Evolutionary conservation across 64 coral and sea anemone genomes (phyloP).

Genomic region (Stichodactyla helianthus): DNA sequence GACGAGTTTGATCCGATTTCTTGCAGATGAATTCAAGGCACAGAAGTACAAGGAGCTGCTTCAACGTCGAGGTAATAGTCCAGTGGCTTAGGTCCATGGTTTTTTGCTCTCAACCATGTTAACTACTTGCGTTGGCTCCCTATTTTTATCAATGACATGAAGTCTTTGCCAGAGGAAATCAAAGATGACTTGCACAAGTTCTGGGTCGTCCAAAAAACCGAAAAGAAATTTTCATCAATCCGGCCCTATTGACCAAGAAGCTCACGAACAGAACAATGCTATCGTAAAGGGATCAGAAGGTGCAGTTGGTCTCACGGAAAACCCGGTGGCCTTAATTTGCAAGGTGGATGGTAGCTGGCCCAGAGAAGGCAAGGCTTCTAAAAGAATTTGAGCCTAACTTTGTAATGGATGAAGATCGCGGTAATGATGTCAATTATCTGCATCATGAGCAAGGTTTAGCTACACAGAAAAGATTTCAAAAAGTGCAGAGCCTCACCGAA

Average conservation of each 20-base stretch:
- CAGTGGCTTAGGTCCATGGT: too few species aligned
- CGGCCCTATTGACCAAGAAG: slow-evolving; percentile 30
- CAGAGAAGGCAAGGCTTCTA: background rate
- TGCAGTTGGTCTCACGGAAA: slow-evolving; percentile 29
- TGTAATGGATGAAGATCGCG: slow-evolving; percentile 2
- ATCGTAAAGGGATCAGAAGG: slow-evolving; percentile 9
- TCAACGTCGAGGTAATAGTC: too few species aligned
- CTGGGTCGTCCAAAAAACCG: slow-evolving; percentile 23
- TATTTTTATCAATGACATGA: slow-evolving; percentile 20
- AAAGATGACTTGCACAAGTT: background rate
- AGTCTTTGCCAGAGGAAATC: slow-evolving; percentile 1
- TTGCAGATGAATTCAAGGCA: too few species aligned
- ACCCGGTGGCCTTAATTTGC: slow-evolving; percentile 9
- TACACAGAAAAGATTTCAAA: background rate
- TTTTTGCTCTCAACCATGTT: too few species aligned
- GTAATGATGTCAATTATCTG: background rate
- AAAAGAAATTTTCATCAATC: slow-evolving; percentile 9
- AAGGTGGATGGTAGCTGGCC: slow-evolving; percentile 37
- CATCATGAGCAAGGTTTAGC: slow-evolving; percentile 28
- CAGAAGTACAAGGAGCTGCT: too few species aligned
- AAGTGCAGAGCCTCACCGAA: background rate
- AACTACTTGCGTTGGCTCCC: slow-evolving; percentile 19
- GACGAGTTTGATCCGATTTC: too few species aligned
- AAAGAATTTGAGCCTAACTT: background rate
- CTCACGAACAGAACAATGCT: slow-evolving; percentile 30